phyloP scores from a whole-genome alignment of 37 sponge, comb jelly and placozoan species.

The Eunapius fragilis region DNA sequence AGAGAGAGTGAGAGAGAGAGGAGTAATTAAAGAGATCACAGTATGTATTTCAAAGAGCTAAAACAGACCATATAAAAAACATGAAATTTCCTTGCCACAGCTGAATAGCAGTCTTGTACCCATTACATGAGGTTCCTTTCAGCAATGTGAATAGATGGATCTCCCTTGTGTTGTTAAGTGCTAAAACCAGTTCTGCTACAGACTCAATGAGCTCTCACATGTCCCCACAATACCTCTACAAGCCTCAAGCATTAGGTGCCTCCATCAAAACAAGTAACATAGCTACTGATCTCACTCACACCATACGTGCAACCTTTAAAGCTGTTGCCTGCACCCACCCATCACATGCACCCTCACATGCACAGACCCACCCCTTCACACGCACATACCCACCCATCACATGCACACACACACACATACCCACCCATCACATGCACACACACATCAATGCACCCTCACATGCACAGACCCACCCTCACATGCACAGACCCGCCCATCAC shows the following conservation, averaged over 20 bases:
- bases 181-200: background rate
- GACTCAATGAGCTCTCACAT: background rate
- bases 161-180: background rate
- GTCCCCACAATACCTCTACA: background rate
- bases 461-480: background rate
- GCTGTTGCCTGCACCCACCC: background rate
- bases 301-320: too few relatives aligned
- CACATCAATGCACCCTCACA: too few relatives aligned
- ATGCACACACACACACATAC: too few relatives aligned
- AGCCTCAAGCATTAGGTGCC: background rate
- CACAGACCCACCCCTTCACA: background rate
- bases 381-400: background rate
- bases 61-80: slow-evolving; percentile 20
- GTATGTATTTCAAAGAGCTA: background rate
- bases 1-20: background rate
- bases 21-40: background rate
- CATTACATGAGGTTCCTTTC: background rate
- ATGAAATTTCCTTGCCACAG: slow-evolving; percentile 7
- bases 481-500: background rate
- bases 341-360: background rate
- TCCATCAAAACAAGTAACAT: background rate
- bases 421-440: background rate
- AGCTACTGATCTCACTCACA: too few relatives aligned
- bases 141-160: background rate
- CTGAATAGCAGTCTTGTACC: background rate